Evolutionary conservation across 2,113 vertebrate species (phyloP).

Genomic region (Excalfactoria chinensis): DNA sequence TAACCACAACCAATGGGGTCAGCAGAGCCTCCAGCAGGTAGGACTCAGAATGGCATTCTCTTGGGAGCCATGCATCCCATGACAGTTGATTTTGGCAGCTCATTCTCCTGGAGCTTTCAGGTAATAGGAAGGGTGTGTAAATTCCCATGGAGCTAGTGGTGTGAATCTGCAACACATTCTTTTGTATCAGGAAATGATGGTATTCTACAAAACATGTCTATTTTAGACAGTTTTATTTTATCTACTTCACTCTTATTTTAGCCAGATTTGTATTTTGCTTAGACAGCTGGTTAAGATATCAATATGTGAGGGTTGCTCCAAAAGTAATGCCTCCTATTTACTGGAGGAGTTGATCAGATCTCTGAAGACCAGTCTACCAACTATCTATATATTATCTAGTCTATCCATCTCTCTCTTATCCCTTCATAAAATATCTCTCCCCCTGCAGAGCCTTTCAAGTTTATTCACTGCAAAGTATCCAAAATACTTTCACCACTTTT

Average conservation of each 20-base stretch:
- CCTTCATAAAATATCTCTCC: background rate
- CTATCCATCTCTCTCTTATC: background rate
- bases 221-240: background rate
- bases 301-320: background rate
- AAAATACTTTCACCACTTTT: background rate
- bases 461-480: background rate
- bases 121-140: background rate
- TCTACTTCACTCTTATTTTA: background rate
- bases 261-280: background rate
- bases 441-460: background rate
- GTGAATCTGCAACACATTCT: background rate
- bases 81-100: background rate
- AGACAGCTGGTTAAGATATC: background rate
- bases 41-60: background rate
- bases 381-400: background rate
- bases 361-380: background rate
- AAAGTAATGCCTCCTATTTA: background rate
- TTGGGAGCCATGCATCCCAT: background rate
- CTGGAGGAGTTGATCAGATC: background rate
- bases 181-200: background rate
- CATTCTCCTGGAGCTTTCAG: background rate
- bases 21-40: background rate
- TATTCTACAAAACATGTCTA: background rate
- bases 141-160: background rate
- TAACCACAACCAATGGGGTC: fast-evolving